A percentile compares a stretch with the other conserved stretches of the same genome.
Conservation (phyloP, 2,888 invertebrate genomes). For the Buathra laborator region DNA sequence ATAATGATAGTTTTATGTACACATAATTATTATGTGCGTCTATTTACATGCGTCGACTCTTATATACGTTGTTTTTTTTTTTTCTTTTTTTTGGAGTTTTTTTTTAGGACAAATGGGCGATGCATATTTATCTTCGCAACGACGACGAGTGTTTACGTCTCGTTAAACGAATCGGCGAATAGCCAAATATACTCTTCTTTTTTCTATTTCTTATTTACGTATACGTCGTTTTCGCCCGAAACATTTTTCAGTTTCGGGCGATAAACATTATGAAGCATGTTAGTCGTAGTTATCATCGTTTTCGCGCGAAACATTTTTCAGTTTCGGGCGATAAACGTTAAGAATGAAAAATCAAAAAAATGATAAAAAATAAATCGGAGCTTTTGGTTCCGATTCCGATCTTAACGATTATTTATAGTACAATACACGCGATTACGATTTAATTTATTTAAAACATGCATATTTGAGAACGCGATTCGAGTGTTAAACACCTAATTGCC, state of each 20-base stretch:
- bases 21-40: constrained; percentile 62
- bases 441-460: background rate
- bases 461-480: background rate
- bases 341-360: too few relatives aligned
- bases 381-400: background rate
- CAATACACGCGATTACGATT: constrained; percentile 7
- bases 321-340: too few relatives aligned
- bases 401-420: background rate
- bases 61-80: constrained; percentile 5
- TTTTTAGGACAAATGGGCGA: background rate
- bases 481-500: background rate
- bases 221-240: background rate
- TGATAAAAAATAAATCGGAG: background rate
- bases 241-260: background rate
- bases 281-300: background rate
- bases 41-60: constrained; percentile 57
- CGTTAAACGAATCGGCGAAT: too few relatives aligned
- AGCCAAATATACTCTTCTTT: too few relatives aligned
- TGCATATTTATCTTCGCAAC: background rate
- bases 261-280: too few relatives aligned
- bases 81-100: background rate
- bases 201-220: too few relatives aligned
- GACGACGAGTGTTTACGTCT: background rate
- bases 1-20: constrained; percentile 54
- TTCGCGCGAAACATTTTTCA: background rate